Evolutionary conservation across 1,140 invertebrate genomes (phyloP).

Genomic region (Saxidomus purpurata): DNA sequence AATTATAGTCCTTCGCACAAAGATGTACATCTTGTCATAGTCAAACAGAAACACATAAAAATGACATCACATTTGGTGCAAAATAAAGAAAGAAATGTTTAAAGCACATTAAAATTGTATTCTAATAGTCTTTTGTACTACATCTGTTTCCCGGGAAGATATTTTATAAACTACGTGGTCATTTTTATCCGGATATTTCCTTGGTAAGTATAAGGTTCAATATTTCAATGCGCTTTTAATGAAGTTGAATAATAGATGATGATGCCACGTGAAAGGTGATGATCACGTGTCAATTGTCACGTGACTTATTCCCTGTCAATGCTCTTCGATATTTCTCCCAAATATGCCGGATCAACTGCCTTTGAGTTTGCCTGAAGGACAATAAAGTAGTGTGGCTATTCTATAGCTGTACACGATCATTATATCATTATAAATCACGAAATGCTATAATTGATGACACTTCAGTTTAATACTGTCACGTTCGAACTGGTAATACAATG

Average conservation of each 20-base stretch:
- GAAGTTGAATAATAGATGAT: conserved; percentile 14
- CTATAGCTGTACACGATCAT: too few relatives aligned
- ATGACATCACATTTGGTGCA: neutral
- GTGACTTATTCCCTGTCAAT: conserved; percentile 50
- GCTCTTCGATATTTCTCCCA: conserved; percentile 41
- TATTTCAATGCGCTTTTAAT: neutral
- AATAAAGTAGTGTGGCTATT: neutral
- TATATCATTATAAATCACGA: neutral
- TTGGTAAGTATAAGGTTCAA: neutral
- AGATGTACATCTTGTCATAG: too few relatives aligned
- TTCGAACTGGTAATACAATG: too few relatives aligned
- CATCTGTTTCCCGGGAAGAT: neutral
- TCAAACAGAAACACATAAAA: too few relatives aligned
- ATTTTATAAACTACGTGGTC: neutral
- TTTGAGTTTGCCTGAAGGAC: conserved; percentile 57
- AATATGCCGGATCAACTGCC: conserved; percentile 12
- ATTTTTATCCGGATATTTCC: neutral
- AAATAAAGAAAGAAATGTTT: neutral
- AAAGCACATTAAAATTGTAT: neutral
- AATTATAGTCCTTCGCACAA: too few relatives aligned
- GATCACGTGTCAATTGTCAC: neutral
- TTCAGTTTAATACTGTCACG: too few relatives aligned
- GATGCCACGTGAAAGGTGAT: conserved; percentile 6
- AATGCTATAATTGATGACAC: too few relatives aligned
- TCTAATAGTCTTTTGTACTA: neutral